Percentiles rank a stretch among this genome's conserved stretches.
Conservation (phyloP, 2,113 vertebrate genomes). For the Sorex fumeus region DNA sequence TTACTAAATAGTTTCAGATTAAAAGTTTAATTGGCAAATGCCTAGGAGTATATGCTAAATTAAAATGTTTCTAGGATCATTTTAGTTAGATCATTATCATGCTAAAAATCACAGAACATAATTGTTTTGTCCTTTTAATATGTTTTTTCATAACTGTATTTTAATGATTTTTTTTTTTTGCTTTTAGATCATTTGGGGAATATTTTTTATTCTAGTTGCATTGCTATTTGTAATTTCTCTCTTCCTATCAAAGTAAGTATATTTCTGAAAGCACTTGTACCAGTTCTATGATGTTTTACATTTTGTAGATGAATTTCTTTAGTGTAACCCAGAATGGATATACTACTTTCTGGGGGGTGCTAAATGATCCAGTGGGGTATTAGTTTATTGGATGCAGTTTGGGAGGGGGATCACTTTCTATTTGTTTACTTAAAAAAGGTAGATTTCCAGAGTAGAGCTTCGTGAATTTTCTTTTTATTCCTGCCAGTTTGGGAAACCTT, state of each 20-base stretch:
- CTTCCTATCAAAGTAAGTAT: conserved; percentile 98
- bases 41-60: conserved; percentile 23
- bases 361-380: no score
- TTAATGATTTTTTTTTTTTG: conserved; percentile 75
- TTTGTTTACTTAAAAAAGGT: no score
- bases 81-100: conserved; percentile 38
- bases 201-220: conserved; percentile 96
- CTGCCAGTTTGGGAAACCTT: no score
- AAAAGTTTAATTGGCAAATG: conserved; percentile 46
- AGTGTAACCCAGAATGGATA: neutral
- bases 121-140: conserved; percentile 71
- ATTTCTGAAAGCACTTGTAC: conserved; percentile 52
- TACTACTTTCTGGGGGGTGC: neutral
- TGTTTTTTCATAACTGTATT: conserved; percentile 62
- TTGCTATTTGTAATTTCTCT: conserved; percentile 95
- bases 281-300: neutral
- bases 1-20: conserved; percentile 49
- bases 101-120: conserved; percentile 16
- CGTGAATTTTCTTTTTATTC: no score
- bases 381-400: no score
- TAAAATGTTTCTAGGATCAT: conserved; percentile 25
- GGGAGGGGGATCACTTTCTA: no score
- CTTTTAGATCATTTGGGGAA: conserved; percentile 94
- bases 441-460: no score
- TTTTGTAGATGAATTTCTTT: conserved; percentile 31